Base-by-base conservation (phyloP, 1,140 invertebrate genomes). In the Papilio polytes region DNA sequence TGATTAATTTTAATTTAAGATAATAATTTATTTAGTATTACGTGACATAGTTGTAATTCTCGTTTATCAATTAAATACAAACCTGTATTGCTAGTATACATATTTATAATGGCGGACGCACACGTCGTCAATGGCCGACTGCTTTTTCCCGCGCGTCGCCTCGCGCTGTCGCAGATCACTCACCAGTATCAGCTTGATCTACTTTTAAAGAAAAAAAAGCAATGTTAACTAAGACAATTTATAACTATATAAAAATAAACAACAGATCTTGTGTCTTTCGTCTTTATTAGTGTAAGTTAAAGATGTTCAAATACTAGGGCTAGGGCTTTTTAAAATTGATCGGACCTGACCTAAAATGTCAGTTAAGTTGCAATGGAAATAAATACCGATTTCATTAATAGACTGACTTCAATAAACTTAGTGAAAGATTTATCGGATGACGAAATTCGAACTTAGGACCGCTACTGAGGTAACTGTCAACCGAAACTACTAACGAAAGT, bases 21-120 rank as follows among this genome's bases (percentile, higher is more conserved):
- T 26, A 26, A 26, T 26, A 26, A 26, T n/a, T n/a, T 26, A 26
- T 26, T 26, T 26, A 36, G 48, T 63, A 66, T 31, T 66, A 66
- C 63, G 63, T 66, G 13, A 66, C 12, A 66, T 31, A 66, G 12
- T 15, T 66, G 22, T 31, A 66, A 15, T 31, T 66, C 63, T 66
- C 1, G 63, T 66, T 66, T 66, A 66, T 66, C 26, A 70, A 70
- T 70, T 70, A 36, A 70, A 70, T 18, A 70, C 13, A 63, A 63
- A 63, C 20, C 59, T 70, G 63, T 70, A 31, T 70, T 31, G 26
- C 3, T 70, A 18, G 63, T 74, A 15, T 74, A 53, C 22, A 51
- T 48, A 74, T 74, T 51, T 51, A 74, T 26, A 46, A 74, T 48
- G 74, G 74, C 74, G 74, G 51, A 22, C 74, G 26, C 74, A 53